phyloP scores from a whole-genome alignment of 2,888 invertebrate genomes.

The Linnaemya tessellans region DNA sequence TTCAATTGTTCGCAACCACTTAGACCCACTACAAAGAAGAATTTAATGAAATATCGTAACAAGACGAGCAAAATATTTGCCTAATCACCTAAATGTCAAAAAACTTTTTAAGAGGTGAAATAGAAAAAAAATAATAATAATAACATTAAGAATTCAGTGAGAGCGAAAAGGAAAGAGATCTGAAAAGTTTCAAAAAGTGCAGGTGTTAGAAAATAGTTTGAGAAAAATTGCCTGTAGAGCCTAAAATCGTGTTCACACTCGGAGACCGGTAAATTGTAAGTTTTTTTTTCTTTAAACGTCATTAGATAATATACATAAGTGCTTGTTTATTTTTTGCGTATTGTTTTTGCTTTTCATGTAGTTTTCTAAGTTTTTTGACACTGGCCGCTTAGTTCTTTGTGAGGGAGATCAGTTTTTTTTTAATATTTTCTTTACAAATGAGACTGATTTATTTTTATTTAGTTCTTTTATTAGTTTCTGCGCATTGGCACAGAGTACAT shows the following conservation, averaged over 20 bases:
- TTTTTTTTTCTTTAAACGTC: slow-evolving; percentile 29
- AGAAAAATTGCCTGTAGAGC: not conserved
- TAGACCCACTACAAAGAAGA: slow-evolving; percentile 24
- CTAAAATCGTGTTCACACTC: not conserved
- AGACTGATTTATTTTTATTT: slow-evolving; percentile 24
- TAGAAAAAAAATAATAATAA: slow-evolving; percentile 20
- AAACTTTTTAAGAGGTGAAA: slow-evolving; percentile 47
- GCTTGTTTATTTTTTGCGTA: slow-evolving; percentile 31
- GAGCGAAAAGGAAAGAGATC: not conserved
- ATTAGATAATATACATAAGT: slow-evolving; percentile 40
- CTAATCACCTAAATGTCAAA: slow-evolving; percentile 68
- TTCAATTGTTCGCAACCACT: slow-evolving; percentile 44
- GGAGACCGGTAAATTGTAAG: slow-evolving; percentile 61
- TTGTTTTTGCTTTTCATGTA: slow-evolving; percentile 22
- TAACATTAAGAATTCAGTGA: not conserved
- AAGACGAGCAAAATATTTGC: slow-evolving; percentile 52
- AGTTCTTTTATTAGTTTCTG: slow-evolving; percentile 40
- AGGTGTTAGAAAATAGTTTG: slow-evolving; percentile 16
- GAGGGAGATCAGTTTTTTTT: slow-evolving; percentile 64
- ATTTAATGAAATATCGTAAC: slow-evolving; percentile 15
- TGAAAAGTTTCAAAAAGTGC: not conserved
- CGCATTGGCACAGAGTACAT: slow-evolving; percentile 60
- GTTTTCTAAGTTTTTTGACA: slow-evolving; percentile 65
- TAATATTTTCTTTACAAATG: slow-evolving; percentile 10
- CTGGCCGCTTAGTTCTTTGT: slow-evolving; percentile 56